Evolutionary conservation across 1,140 invertebrate species (phyloP).

Genomic region (Drosophila mojavensis): DNA sequence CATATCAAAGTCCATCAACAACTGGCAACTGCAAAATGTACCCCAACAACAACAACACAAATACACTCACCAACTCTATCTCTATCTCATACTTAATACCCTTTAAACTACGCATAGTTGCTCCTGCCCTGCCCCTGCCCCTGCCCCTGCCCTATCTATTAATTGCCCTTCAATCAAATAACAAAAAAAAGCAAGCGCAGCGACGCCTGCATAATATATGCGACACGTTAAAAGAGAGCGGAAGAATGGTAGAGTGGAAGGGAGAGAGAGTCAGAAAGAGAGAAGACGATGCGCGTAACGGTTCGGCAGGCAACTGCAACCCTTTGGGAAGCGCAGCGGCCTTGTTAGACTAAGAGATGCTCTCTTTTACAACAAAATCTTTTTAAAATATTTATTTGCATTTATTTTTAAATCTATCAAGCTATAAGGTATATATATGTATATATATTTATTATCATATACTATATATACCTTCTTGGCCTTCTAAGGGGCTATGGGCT

Average conservation of each 20-base stretch:
- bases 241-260: background rate
- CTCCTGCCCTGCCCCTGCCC: background rate
- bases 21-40: constrained; percentile 19
- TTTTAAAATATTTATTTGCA: no score
- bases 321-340: background rate
- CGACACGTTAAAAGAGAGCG: background rate
- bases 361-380: background rate
- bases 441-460: no score
- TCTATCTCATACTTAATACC: background rate
- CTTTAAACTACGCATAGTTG: background rate
- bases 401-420: no score
- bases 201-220: constrained; percentile 23
- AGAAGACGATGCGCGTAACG: background rate
- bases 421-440: no score
- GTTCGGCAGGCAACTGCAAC: constrained; percentile 10
- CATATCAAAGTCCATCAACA: constrained; percentile 21
- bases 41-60: background rate
- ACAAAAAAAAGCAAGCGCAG: constrained; percentile 9
- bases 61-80: background rate
- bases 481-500: no score
- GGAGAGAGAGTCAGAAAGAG: background rate
- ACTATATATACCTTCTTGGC: no score
- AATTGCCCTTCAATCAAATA: constrained; percentile 41
- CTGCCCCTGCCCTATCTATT: background rate
- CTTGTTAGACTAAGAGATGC: background rate